These are phyloP conservation scores for Hystrix brachyura DNA, from an alignment of 2,113 vertebrate genomes.

Conservation along the genomic window DNA sequence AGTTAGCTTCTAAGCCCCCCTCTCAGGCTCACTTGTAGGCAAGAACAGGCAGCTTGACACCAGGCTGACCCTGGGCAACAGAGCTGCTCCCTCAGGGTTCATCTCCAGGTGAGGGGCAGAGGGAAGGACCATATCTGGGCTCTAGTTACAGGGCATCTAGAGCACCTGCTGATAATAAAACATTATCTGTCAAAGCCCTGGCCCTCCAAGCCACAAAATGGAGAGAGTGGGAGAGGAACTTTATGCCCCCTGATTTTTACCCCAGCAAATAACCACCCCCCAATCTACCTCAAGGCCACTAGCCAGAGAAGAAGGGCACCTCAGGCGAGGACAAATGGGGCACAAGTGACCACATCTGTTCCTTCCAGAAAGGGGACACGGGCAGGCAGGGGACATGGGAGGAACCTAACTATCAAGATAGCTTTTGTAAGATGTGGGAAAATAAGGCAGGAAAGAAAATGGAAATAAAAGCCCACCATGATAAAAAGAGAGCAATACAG, in stretches of 20 bases:
- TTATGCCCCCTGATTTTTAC: conserved; percentile 60
- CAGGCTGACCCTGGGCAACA: conserved; percentile 82
- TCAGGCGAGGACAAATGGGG: background rate
- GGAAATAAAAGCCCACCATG: background rate
- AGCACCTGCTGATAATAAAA: conserved; percentile 90
- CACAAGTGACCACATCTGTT: background rate
- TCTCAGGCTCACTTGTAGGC: conserved; percentile 37
- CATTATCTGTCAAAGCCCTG: conserved; percentile 84
- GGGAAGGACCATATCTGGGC: conserved; percentile 67
- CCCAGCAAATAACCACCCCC: conserved; percentile 25
- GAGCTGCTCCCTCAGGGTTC: conserved; percentile 81
- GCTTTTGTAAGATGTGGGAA: conserved; percentile 43
- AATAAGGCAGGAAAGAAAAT: background rate
- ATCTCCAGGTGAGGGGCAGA: conserved; percentile 87
- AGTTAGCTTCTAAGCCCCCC: conserved; percentile 33
- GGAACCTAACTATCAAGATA: background rate
- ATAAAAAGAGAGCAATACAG: background rate
- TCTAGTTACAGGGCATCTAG: conserved; percentile 84
- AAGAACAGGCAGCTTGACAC: background rate
- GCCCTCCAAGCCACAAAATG: conserved; percentile 69
- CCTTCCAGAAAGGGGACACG: background rate
- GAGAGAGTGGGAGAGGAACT: conserved; percentile 71
- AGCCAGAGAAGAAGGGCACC: conserved; percentile 13
- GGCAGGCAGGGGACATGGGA: background rate
- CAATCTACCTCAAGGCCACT: background rate